phyloP scores from a whole-genome alignment of 2,888 invertebrate species.

The Cantharis rustica region DNA sequence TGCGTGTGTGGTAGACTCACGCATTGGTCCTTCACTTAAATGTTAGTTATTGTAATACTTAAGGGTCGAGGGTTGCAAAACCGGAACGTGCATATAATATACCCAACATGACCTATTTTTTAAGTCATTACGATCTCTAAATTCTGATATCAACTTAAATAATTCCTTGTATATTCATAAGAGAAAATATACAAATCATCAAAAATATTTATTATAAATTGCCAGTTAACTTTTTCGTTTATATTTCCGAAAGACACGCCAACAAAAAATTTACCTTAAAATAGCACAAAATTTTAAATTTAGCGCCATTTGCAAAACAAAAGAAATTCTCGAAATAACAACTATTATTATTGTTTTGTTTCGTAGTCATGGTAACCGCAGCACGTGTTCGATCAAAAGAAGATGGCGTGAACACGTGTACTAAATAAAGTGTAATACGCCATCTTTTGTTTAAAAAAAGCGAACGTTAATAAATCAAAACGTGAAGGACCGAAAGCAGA shows the following conservation, averaged over 20 bases:
- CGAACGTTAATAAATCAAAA: background rate
- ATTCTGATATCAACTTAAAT: slow-evolving; percentile 8
- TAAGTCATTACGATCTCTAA: slow-evolving; percentile 11
- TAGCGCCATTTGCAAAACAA: background rate
- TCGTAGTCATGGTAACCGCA: background rate
- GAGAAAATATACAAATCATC: background rate
- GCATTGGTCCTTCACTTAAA: slow-evolving; percentile 12
- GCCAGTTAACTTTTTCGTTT: background rate
- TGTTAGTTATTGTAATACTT: background rate
- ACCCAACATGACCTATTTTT: slow-evolving; percentile 13
- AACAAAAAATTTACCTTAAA: background rate
- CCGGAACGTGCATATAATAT: slow-evolving; percentile 20
- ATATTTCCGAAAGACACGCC: background rate
- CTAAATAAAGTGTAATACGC: background rate
- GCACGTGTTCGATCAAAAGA: background rate
- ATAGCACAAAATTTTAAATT: background rate
- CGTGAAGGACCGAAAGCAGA: background rate
- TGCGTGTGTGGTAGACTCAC: slow-evolving; percentile 21
- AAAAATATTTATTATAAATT: background rate
- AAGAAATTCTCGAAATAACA: background rate
- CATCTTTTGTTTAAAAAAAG: background rate
- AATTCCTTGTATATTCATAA: background rate
- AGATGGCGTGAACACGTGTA: background rate
- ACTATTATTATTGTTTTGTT: no score
- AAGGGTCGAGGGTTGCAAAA: slow-evolving; percentile 3